Evolutionary conservation across 2,797 vertebrate species (phyloP), one percentile per base, ranked within the genome.

Genomic region (Loriculus beryllinus): DNA sequence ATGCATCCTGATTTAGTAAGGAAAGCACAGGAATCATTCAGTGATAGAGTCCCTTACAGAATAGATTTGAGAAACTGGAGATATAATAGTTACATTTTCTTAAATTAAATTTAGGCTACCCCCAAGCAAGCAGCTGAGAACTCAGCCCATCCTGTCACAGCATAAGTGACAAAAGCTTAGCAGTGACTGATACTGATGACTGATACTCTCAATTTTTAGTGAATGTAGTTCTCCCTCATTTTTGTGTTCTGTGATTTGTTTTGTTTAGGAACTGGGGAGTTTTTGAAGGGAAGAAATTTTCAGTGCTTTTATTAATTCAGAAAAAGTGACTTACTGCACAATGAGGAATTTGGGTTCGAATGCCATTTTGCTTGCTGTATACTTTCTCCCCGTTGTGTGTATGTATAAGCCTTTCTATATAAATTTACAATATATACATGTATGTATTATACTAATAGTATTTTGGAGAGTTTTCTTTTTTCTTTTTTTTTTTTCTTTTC

Each of bases 401-500:
- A 16, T 62, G 5, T 45, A 9, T 11, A 69, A 83, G 14, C 21
- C 8, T 72, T 21, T 69, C 23, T 29, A 21, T 18, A 43, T 1
- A 65, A 29, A 23, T 49, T 19, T 51, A 21, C 22, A 37, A 23
- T 9, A 54, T 22, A 4, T n/a, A 33, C 18, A 35, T 0, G 0
- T 6, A 17, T 54, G 19, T 60, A 26, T 52, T 60, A n/a, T 16
- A 28, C 7, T 37, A 43, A 25, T 31, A 75, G 20, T 69, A 47
- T 86, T 71, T 48, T 60, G 11, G 20, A 23, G 29, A 20, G 1
- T 4, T 48, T n/a, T 7, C 14, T 40, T 40, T 40, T 39, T 10
- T 39, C 1, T 0, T 18, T 67, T 72, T 48, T 23, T 25, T 7
- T 9, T 6, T 1, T 0, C 16, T 63, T 72, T 52, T 29, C 25